Percentiles rank a stretch among this genome's conserved stretches.
These are phyloP conservation scores for Stomorhina lunata DNA, from an alignment of 2,888 invertebrate genomes.

Conservation along the genomic window DNA sequence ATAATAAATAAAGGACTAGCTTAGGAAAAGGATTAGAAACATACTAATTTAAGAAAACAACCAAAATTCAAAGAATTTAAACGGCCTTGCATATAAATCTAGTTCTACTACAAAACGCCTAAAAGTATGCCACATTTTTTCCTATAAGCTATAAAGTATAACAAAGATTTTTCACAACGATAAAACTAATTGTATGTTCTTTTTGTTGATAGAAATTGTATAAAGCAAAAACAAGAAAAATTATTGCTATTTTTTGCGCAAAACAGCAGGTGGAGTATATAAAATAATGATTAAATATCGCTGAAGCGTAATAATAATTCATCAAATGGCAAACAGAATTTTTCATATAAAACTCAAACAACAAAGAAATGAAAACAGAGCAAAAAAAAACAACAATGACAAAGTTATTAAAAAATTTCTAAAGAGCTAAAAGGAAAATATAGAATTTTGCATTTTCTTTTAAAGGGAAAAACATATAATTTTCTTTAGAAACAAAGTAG, in stretches of 20 bases:
- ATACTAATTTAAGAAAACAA: too few relatives aligned
- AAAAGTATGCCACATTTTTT: too few relatives aligned
- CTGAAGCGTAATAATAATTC: slow-evolving; percentile 26
- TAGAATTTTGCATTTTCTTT: background rate
- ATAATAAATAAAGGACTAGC: too few relatives aligned
- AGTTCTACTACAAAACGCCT: too few relatives aligned
- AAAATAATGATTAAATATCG: background rate
- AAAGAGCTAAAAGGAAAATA: background rate
- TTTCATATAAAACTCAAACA: background rate
- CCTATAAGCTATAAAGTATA: too few relatives aligned
- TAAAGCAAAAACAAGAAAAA: background rate
- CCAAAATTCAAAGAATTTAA: too few relatives aligned
- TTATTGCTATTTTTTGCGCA: background rate
- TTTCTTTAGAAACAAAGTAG: background rate
- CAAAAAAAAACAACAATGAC: background rate
- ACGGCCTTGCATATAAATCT: too few relatives aligned
- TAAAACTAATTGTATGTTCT: background rate
- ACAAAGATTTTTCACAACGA: too few relatives aligned
- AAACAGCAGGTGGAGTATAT: background rate
- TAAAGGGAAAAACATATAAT: background rate
- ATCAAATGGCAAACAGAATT: slow-evolving; percentile 19
- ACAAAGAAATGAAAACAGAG: background rate
- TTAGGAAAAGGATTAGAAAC: too few relatives aligned
- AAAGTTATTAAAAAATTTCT: background rate
- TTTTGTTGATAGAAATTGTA: background rate